These are phyloP conservation scores for Sebastes vulpes DNA, from an alignment of 2,797 vertebrate genomes.

Conservation along the genomic window DNA sequence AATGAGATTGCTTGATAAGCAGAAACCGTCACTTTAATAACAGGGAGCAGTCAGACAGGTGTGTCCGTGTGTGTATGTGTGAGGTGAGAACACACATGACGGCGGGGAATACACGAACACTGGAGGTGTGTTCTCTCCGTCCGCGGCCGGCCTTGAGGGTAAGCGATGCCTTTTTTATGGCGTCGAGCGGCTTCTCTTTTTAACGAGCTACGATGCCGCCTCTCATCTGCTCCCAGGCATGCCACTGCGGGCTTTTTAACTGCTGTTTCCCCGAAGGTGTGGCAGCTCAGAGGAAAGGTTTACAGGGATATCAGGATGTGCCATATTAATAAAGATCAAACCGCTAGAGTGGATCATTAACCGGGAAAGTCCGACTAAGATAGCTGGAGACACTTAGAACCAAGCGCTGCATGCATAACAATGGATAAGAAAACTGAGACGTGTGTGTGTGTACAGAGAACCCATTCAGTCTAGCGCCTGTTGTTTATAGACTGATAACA, in stretches of 20 bases:
- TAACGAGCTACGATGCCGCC: slow-evolving; percentile 46
- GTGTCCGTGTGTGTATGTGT: slow-evolving; percentile 26
- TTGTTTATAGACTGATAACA: slow-evolving; percentile 62
- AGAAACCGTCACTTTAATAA: slow-evolving; percentile 60
- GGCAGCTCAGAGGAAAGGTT: slow-evolving; percentile 50
- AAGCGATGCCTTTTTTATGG: slow-evolving; percentile 74
- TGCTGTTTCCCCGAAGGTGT: slow-evolving; percentile 66
- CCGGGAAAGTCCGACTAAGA: slow-evolving; percentile 76
- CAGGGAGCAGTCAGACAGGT: slow-evolving; percentile 53
- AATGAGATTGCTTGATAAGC: slow-evolving; percentile 73
- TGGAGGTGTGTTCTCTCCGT: slow-evolving; percentile 25
- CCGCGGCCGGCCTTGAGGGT: slow-evolving; percentile 64
- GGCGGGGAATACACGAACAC: slow-evolving; percentile 35
- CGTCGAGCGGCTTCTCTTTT: slow-evolving; percentile 46
- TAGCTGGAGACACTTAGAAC: slow-evolving; percentile 45
- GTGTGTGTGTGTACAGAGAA: slow-evolving; percentile 32
- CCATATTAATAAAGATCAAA: slow-evolving; percentile 83
- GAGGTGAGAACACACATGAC: slow-evolving; percentile 21
- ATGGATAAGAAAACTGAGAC: slow-evolving; percentile 45
- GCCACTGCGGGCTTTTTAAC: slow-evolving; percentile 66
- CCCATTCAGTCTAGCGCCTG: slow-evolving; percentile 27
- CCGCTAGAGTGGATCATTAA: slow-evolving; percentile 85
- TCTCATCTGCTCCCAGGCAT: slow-evolving; percentile 72
- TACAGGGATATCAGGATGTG: slow-evolving; percentile 73
- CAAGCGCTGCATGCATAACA: slow-evolving; percentile 14